Percentiles rank a stretch among this genome's conserved stretches.
Conservation (phyloP, 2,797 vertebrate species). For the Cossypha heuglini region DNA sequence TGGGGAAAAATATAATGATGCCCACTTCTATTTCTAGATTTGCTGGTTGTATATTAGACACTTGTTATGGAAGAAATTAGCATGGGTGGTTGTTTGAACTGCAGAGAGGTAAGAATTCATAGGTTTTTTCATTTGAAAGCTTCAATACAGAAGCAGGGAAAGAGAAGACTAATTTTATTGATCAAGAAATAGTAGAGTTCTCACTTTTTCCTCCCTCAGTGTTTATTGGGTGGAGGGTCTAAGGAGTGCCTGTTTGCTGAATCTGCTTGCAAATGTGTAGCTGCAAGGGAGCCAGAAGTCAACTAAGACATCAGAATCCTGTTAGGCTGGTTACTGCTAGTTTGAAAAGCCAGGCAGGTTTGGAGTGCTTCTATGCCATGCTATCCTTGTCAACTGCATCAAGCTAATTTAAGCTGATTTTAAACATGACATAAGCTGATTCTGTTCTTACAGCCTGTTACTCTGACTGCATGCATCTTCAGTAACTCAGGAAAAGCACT, state of each 20-base stretch:
- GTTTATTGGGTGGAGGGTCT: neutral
- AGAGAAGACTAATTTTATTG: neutral
- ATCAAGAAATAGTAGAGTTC: neutral
- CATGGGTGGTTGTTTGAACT: neutral
- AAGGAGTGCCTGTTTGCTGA: neutral
- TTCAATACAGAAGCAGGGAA: neutral
- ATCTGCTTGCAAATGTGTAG: neutral
- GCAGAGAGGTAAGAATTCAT: neutral
- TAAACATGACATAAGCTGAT: neutral
- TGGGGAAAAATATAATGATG: neutral
- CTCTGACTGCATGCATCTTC: neutral
- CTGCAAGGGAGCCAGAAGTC: neutral
- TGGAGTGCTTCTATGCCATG: neutral
- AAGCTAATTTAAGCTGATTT: constrained; percentile 17
- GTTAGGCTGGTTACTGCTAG: neutral
- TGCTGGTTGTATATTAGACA: neutral
- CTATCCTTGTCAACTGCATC: neutral
- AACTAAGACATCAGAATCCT: neutral
- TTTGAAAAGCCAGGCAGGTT: neutral
- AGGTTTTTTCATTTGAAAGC: neutral
- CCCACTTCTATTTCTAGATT: constrained; percentile 3
- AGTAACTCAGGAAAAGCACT: neutral
- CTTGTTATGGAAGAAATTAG: constrained; percentile 14
- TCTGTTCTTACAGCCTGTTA: neutral
- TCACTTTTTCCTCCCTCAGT: neutral